Evolutionary conservation across 1,140 invertebrate species (phyloP), one percentile per base, ranked within the genome.

Genomic region (Venturia canescens): DNA sequence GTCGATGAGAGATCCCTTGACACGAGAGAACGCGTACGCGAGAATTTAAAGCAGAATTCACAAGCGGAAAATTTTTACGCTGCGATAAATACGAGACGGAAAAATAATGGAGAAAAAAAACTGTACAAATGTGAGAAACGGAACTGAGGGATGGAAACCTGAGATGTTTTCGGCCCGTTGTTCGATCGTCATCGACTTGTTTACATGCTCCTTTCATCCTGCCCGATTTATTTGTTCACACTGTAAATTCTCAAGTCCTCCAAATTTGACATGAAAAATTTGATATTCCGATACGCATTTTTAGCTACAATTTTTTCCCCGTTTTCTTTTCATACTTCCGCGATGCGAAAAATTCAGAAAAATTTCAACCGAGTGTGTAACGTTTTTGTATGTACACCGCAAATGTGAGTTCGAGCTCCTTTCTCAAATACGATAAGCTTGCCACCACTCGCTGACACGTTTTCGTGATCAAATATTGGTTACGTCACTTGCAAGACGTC

Each of bases 381-480:
- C 21, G 53, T 21, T 21, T 53, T 57, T 57, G 21, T 57, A 18
- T 57, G 53, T 57, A 57, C n/a, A 57, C 18, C 53, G 38, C 38
- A 44, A 44, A 44, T 44, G 38, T 11, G 11, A 44, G 38, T 44
- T 44, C 38, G 38, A 44, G 38, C 21, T 57, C 21, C 53, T n/a
- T 57, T n/a, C 53, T 57, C 53, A 57, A 57, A 57, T 21, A n/a
- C 53, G 53, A 23, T 57, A 57, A 57, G 21, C 18, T 21, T 21
- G 18, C 53, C 53, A 57, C 21, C 53, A 57, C 16, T 21, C 53
- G 53, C 53, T 23, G 21, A 57, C 53, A 57, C 53, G 53, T 57
- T 57, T 53, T 57, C 53, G 53, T 23, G 53, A 57, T 57, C 53
- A 57, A 57, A 57, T 57, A 57, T 57, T 57, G 53, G 53, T 57